These are phyloP conservation scores for Lindbergichthys nudifrons DNA, from an alignment of 2,797 vertebrate genomes.

Conservation along the genomic window DNA sequence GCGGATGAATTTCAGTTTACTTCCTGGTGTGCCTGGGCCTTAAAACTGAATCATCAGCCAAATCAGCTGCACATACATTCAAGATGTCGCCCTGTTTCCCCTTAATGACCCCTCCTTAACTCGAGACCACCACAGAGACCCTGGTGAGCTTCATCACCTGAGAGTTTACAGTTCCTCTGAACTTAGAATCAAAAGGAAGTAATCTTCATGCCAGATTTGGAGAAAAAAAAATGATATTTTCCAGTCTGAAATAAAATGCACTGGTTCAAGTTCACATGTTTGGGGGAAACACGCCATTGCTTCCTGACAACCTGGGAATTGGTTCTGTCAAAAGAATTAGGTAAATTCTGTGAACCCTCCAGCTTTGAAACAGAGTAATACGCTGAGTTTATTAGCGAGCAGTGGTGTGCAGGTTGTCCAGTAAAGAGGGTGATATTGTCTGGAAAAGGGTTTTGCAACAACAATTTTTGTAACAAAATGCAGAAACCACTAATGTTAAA, in stretches of 20 bases:
- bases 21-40: background rate
- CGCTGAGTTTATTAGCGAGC: slow-evolving; percentile 65
- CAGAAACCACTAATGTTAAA: slow-evolving; percentile 64
- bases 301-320: slow-evolving; percentile 59
- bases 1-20: background rate
- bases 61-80: slow-evolving; percentile 57
- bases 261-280: slow-evolving; percentile 40
- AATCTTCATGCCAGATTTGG: slow-evolving; percentile 19
- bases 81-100: slow-evolving; percentile 6
- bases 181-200: slow-evolving; percentile 19
- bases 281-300: slow-evolving; percentile 52
- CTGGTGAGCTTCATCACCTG: slow-evolving; percentile 10
- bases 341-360: slow-evolving; percentile 63
- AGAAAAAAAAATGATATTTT: slow-evolving; percentile 16
- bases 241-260: slow-evolving; percentile 32
- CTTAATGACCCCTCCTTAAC: slow-evolving; percentile 20
- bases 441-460: slow-evolving; percentile 60
- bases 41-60: slow-evolving; percentile 27
- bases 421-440: slow-evolving; percentile 59
- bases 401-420: slow-evolving; percentile 47
- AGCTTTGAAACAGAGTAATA: slow-evolving; percentile 74
- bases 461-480: slow-evolving; percentile 57
- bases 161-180: slow-evolving; percentile 16
- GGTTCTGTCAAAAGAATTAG: slow-evolving; percentile 71
- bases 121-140: slow-evolving; percentile 40